phyloP scores from a whole-genome alignment of 2,797 vertebrate species.

The Neostethus bicornis region DNA sequence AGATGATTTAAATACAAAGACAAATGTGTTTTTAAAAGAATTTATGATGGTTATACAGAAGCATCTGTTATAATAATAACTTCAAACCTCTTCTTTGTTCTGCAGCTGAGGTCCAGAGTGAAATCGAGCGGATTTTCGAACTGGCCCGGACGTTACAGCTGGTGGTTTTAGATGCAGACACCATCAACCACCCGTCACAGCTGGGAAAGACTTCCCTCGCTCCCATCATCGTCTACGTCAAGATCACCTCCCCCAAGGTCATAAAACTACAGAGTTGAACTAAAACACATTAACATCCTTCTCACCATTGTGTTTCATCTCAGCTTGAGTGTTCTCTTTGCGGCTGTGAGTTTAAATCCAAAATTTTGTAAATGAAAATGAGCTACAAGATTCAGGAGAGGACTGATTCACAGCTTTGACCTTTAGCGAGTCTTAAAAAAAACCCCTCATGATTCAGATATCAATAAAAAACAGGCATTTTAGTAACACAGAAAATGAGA shows the following conservation, averaged over 20 bases:
- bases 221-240: slow-evolving; percentile 96
- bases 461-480: slow-evolving; percentile 35
- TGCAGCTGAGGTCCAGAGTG: slow-evolving; percentile 97
- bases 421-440: slow-evolving; percentile 45
- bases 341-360: slow-evolving; percentile 27
- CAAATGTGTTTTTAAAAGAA: no score
- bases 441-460: slow-evolving; percentile 40
- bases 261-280: slow-evolving; percentile 25
- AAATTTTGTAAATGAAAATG: slow-evolving; percentile 19
- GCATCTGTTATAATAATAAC: neutral
- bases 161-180: slow-evolving; percentile 97
- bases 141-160: slow-evolving; percentile 94
- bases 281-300: slow-evolving; percentile 8
- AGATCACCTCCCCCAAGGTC: slow-evolving; percentile 98
- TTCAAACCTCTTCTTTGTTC: slow-evolving; percentile 1
- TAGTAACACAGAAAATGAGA: slow-evolving; percentile 22
- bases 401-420: slow-evolving; percentile 58
- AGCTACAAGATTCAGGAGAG: slow-evolving; percentile 9
- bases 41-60: neutral
- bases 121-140: slow-evolving; percentile 98
- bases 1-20: no score
- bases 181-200: slow-evolving; percentile 97
- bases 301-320: slow-evolving; percentile 15
- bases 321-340: slow-evolving; percentile 21
- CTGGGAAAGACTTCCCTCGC: slow-evolving; percentile 97